phyloP scores from a whole-genome alignment of 1,140 invertebrate genomes.

The Pogonus chalceus region DNA sequence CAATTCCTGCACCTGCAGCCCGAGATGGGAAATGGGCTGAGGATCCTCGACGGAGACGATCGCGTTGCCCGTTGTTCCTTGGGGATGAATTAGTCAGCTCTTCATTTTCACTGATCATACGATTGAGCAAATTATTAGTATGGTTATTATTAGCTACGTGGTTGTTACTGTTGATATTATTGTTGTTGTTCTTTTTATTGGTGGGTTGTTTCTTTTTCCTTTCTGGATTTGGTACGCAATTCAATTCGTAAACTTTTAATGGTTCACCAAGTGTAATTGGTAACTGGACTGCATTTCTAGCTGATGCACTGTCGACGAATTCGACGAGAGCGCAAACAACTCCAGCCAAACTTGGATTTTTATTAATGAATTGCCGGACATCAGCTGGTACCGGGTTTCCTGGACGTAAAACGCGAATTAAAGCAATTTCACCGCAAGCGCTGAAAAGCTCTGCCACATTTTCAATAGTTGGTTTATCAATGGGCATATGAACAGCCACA shows the following conservation, averaged over 20 bases:
- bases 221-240: conserved; percentile 45
- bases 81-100: conserved; percentile 32
- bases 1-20: conserved; percentile 33
- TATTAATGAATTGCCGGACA: conserved; percentile 78
- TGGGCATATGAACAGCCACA: conserved; percentile 73
- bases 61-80: conserved; percentile 50
- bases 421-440: conserved; percentile 75
- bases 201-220: conserved; percentile 40
- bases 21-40: conserved; percentile 43
- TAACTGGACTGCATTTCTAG: conserved; percentile 65
- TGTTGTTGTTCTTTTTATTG: conserved; percentile 33
- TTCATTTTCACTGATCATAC: conserved; percentile 20
- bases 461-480: conserved; percentile 76
- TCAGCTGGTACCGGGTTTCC: conserved; percentile 81
- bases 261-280: conserved; percentile 24
- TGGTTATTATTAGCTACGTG: conserved; percentile 15
- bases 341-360: conserved; percentile 76
- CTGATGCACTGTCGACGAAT: conserved; percentile 77
- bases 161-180: conserved; percentile 24
- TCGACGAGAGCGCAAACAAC: conserved; percentile 81
- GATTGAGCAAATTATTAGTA: conserved; percentile 8
- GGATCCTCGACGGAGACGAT: conserved; percentile 42
- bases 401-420: conserved; percentile 74
- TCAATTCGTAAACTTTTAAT: conserved; percentile 45
- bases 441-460: conserved; percentile 80